These are phyloP conservation scores for Zaprionus taronus DNA, from an alignment of 1,140 invertebrate species.

Conservation along the genomic window DNA sequence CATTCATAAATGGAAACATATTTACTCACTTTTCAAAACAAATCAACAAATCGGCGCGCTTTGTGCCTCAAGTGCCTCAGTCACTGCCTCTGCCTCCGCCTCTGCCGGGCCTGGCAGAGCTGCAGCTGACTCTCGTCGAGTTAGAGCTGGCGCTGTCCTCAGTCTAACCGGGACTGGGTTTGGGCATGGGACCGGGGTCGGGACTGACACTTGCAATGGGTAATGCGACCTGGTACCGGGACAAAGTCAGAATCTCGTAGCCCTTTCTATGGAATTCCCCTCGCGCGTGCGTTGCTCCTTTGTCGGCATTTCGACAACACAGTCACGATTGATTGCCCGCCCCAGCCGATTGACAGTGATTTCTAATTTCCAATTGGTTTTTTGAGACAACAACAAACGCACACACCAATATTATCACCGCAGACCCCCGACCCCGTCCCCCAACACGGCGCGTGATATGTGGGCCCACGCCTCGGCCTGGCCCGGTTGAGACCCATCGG, in stretches of 20 bases:
- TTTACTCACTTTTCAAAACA: constrained; percentile 83
- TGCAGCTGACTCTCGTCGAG: constrained; percentile 16
- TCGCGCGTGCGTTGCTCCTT: constrained; percentile 70
- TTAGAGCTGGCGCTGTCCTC: constrained; percentile 17
- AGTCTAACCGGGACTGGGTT: constrained; percentile 1
- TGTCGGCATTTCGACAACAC: constrained; percentile 77
- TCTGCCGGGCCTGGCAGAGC: not conserved
- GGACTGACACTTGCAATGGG: constrained; percentile 12
- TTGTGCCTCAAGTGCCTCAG: constrained; percentile 74
- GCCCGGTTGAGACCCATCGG: not conserved
- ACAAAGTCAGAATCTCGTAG: constrained; percentile 7
- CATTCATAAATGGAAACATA: constrained; percentile 83
- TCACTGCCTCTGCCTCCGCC: not conserved
- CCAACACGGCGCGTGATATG: constrained; percentile 67
- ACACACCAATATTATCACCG: constrained; percentile 55
- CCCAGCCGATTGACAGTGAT: constrained; percentile 70
- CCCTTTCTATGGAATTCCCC: constrained; percentile 51
- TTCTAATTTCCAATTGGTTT: constrained; percentile 80
- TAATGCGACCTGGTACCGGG: constrained; percentile 1
- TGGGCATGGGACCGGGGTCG: constrained; percentile 22
- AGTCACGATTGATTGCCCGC: constrained; percentile 81
- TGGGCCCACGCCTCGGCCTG: constrained; percentile 36
- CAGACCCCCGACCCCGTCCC: constrained; percentile 29
- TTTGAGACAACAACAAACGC: constrained; percentile 34
- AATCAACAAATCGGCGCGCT: constrained; percentile 83